Percentiles rank a stretch among this genome's conserved stretches.
phyloP scores from a whole-genome alignment of 2,888 invertebrate species.

The Dryococelus australis region DNA sequence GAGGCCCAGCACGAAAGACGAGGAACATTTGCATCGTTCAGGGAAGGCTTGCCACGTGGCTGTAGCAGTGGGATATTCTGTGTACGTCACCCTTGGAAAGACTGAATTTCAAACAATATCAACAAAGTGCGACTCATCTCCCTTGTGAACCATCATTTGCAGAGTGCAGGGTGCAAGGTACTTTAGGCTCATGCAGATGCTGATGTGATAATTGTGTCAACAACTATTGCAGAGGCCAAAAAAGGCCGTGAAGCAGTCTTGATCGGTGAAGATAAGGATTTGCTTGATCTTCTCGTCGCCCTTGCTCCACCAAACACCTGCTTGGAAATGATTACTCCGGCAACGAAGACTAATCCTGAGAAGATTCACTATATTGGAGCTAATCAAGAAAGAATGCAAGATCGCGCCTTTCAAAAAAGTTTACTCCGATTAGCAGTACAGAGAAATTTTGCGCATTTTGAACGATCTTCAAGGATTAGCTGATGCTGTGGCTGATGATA shows the following conservation, averaged over 20 bases:
- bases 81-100: background rate
- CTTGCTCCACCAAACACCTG: background rate
- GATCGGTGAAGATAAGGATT: background rate
- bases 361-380: background rate
- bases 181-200: background rate
- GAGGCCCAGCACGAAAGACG: constrained; percentile 22
- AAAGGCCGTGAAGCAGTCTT: background rate
- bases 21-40: background rate
- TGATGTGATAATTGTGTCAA: background rate
- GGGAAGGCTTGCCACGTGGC: constrained; percentile 19
- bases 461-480: background rate
- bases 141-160: background rate
- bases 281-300: background rate
- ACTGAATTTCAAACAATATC: background rate
- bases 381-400: background rate
- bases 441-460: background rate
- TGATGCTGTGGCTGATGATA: background rate
- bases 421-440: constrained; percentile 3
- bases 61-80: background rate
- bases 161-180: background rate
- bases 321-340: background rate
- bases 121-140: constrained; percentile 18
- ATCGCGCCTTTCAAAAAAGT: background rate
- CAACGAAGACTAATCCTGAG: background rate
- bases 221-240: background rate